Evolutionary conservation across 2,888 invertebrate genomes (phyloP), one percentile per base, ranked within the genome.

Genomic region (Leptinotarsa tumamoca): DNA sequence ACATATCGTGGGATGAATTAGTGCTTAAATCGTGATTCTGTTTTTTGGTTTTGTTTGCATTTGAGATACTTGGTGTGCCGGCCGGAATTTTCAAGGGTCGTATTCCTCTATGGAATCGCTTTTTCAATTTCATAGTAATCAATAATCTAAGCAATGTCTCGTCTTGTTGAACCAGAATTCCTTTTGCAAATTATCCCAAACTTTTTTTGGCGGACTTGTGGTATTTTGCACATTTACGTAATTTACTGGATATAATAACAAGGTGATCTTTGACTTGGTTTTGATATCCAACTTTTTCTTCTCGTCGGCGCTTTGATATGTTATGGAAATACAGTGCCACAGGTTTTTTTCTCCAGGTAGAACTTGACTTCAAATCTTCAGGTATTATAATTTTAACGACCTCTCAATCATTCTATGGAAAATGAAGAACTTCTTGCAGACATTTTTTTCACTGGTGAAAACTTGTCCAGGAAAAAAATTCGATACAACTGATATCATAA

Each of bases 211-310:
- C 71, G 33, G 69, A 54, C n/a, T 49, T 23, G 23, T 54, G 14
- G 75, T 27, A 13, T n/a, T n/a, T 54, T 75, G 71, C 14, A 75
- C 71, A 72, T 4, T 23, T 4, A 23, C 23, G 4, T 23, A 23
- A 4, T 75, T 71, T 49, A 75, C 68, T 7, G 71, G 49, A 15
- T 75, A 68, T 4, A 75, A 21, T 18, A 72, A 43, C 21, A 75
- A 54, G n/a, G 51, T 72, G 10, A 85, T 80, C 76, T 81, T 85
- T 14, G 69, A 50, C 49, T 51, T 14, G 5, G 82, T 61, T 43
- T 72, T 76, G 0, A 81, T 79, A 70, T 74, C 58, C 73, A 66
- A 71, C 17, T 78, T 72, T 54, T 81, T 77, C 66, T 68, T 74
- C n/a, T 23, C 51, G 27, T 70, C 70, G 7, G 7, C 14, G 14